These are phyloP conservation scores for Coenonympha arcania DNA, from an alignment of 2,888 invertebrate genomes.

Conservation along the genomic window DNA sequence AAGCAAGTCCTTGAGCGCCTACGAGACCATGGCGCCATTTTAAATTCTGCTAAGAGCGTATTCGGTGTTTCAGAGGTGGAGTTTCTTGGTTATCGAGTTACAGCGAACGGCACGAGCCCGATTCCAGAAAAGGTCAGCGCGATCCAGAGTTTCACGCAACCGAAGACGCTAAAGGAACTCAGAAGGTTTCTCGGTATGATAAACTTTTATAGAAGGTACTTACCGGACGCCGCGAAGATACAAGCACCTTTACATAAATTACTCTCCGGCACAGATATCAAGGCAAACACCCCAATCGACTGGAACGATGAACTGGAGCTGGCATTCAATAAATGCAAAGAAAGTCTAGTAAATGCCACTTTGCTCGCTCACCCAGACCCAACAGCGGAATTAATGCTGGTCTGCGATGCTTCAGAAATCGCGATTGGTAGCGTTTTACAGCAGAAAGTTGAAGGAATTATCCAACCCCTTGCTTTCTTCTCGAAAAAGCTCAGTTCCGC, in stretches of 20 bases:
- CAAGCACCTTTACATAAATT: conserved; percentile 29
- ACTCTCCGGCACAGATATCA: background rate
- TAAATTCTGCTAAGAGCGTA: conserved; percentile 18
- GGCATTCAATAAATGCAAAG: conserved; percentile 30
- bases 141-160: conserved; percentile 23
- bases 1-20: conserved; percentile 12
- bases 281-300: background rate
- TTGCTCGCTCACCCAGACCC: conserved; percentile 32
- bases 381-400: conserved; percentile 30
- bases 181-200: conserved; percentile 27
- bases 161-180: conserved; percentile 23
- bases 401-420: conserved; percentile 39
- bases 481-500: conserved; percentile 28
- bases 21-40: conserved; percentile 16
- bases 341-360: conserved; percentile 27
- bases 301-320: conserved; percentile 11
- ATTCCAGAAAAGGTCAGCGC: conserved; percentile 30
- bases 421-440: conserved; percentile 43
- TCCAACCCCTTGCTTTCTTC: conserved; percentile 25
- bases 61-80: conserved; percentile 14
- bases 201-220: conserved; percentile 32
- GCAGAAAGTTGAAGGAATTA: conserved; percentile 30
- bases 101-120: background rate
- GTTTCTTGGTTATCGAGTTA: conserved; percentile 23
- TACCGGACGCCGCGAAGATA: conserved; percentile 34